Conservation (phyloP, 2,888 invertebrate species). For the Dusona sp. region DNA sequence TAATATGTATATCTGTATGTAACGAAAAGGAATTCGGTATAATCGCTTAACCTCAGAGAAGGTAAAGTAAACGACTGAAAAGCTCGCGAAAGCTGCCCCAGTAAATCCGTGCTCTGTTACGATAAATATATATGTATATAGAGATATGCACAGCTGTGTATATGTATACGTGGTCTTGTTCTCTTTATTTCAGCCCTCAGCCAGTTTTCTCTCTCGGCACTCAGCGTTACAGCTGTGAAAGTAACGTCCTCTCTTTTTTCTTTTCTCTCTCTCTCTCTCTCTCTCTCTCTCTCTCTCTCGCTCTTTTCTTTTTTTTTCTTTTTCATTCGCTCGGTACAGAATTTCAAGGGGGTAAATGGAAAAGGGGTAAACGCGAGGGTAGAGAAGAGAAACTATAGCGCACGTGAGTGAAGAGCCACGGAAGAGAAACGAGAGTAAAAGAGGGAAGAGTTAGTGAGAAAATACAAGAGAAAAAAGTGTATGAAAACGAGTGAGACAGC, state of each 20-base stretch:
- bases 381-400: constrained; percentile 49
- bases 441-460: constrained; percentile 53
- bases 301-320: neutral
- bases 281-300: neutral
- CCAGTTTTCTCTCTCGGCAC: constrained; percentile 62
- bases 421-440: constrained; percentile 53
- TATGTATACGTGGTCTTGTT: constrained; percentile 43
- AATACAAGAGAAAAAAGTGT: constrained; percentile 35
- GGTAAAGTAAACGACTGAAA: constrained; percentile 67
- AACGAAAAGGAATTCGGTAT: constrained; percentile 60
- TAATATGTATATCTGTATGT: constrained; percentile 27
- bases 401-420: constrained; percentile 48
- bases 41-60: constrained; percentile 66
- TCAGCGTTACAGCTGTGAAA: constrained; percentile 62
- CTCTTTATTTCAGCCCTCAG: constrained; percentile 45
- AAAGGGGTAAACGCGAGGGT: constrained; percentile 65
- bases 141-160: neutral
- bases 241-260: constrained; percentile 38
- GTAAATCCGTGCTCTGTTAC: constrained; percentile 61
- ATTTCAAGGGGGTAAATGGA: constrained; percentile 63
- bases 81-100: constrained; percentile 58
- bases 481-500: constrained; percentile 1
- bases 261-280: neutral
- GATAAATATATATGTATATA: constrained; percentile 29
- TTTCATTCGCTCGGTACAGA: constrained; percentile 29